Percentiles rank a stretch among this genome's conserved stretches.
Conservation (phyloP, 1,140 invertebrate species). For the Adoxophyes honmai region DNA sequence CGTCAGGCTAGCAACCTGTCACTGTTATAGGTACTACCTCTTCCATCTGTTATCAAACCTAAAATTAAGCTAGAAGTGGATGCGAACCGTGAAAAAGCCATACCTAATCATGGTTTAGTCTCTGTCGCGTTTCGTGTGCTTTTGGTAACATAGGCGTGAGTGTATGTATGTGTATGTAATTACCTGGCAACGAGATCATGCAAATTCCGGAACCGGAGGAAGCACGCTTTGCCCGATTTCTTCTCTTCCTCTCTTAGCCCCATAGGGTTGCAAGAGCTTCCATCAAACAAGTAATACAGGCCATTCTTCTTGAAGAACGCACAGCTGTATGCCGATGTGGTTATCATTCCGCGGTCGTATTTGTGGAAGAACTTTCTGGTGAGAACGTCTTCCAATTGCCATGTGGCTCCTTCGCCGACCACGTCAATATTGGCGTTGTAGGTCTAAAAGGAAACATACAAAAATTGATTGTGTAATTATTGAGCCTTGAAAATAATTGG, state of each 20-base stretch:
- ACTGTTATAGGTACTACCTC: too few relatives aligned
- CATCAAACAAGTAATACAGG: conserved; percentile 75
- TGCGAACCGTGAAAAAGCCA: too few relatives aligned
- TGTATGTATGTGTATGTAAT: too few relatives aligned
- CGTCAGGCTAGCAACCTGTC: too few relatives aligned
- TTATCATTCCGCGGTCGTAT: conserved; percentile 72
- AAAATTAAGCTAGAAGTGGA: too few relatives aligned
- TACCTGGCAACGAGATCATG: conserved; percentile 64
- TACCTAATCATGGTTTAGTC: too few relatives aligned
- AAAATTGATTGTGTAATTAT: neutral
- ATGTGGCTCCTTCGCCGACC: conserved; percentile 54
- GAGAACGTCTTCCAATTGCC: conserved; percentile 58
- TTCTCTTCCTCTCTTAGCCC: conserved; percentile 62
- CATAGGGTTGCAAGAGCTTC: conserved; percentile 69
- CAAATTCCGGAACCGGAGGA: conserved; percentile 64
- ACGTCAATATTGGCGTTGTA: conserved; percentile 61
- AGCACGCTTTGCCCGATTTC: conserved; percentile 62
- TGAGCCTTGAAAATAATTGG: too few relatives aligned
- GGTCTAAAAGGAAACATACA: conserved; percentile 37
- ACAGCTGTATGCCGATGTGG: conserved; percentile 73
- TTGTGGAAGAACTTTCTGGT: conserved; percentile 51
- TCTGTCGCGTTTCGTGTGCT: too few relatives aligned
- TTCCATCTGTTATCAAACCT: too few relatives aligned
- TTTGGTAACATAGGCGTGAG: too few relatives aligned
- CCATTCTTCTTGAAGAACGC: conserved; percentile 71